Base-by-base conservation (phyloP, 2,888 invertebrate species). In the Graphium colonna region DNA sequence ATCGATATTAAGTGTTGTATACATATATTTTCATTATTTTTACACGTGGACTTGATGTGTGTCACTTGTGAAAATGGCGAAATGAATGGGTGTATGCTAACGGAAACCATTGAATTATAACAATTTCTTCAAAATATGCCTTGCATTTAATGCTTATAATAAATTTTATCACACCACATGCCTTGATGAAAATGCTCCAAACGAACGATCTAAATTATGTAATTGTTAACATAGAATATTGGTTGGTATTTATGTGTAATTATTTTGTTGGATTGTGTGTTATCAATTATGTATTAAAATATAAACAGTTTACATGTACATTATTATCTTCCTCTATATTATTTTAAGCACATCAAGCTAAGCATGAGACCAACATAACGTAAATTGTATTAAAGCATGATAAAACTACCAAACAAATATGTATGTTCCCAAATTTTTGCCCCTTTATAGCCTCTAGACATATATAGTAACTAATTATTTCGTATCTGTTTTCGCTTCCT, bases 241-340 rank as follows among this genome's bases (percentile, higher is more conserved):
- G 44, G 44, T 44, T 45, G 10, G 33, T 39, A 44, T 38, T 40
- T 21, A 40, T 44, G 48, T 49, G 21, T 17, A 53, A 47, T 44
- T 44, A 33, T 49, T 45, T 31, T 49, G 48, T 53, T 53, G 48
- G 44, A 53, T 31, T 49, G 48, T 49, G 44, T 54, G 42, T 54
- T 49, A 39, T 31, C 43, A 39, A 44, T 39, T 48, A 40, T 54
- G 44, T 40, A 54, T 49, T 54, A 53, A 48, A 53, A 45, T 49
- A 54, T 54, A 49, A 18, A 40, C 53, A 40, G 53, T 54, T 54
- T 43, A 54, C 33, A 33, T 40, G 53, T 49, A 28, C 41, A 16
- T 49, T 41, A 49, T 49, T 33, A 40, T 9, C 12, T 41, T 49
- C 49, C 49, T 41, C 41, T 31, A 28, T 41, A 36, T 36, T 36